phyloP scores from a whole-genome alignment of 2,797 vertebrate species.

The Bradypodion ventrale region DNA sequence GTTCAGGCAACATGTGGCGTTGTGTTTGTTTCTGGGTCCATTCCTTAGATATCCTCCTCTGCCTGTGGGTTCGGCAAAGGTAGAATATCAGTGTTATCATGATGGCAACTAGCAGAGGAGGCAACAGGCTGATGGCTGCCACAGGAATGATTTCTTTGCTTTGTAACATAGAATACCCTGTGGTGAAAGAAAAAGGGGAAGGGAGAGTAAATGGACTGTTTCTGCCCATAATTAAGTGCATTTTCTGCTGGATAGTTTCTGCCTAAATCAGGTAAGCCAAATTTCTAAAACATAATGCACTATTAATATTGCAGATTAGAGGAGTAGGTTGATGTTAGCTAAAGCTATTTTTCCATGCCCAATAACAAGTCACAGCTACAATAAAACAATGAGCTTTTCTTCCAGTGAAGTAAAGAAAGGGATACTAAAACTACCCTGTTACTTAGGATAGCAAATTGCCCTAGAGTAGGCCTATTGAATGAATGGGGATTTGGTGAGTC shows the following conservation, averaged over 20 bases:
- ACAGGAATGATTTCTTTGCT: conserved; percentile 88
- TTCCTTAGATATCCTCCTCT: conserved; percentile 77
- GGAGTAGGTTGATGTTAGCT: neutral
- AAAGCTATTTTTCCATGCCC: too few relatives aligned
- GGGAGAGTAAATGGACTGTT: neutral
- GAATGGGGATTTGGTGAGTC: too few relatives aligned
- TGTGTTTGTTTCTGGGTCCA: conserved; percentile 76
- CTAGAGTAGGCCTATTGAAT: too few relatives aligned
- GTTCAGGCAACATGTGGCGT: conserved; percentile 64
- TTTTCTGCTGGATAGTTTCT: neutral
- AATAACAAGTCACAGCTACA: neutral
- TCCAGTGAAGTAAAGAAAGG: neutral
- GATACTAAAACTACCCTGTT: neutral
- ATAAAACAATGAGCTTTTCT: neutral
- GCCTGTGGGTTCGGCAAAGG: conserved; percentile 82
- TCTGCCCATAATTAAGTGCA: neutral
- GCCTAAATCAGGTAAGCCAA: neutral
- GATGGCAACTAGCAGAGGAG: conserved; percentile 82
- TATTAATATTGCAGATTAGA: neutral
- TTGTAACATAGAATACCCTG: conserved; percentile 85
- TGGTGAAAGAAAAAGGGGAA: neutral
- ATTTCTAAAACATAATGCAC: neutral
- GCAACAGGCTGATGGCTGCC: conserved; percentile 87
- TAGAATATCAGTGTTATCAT: conserved; percentile 82
- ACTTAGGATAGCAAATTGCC: too few relatives aligned